Base-by-base conservation (phyloP, 1,140 invertebrate species). In the Melanaphis sacchari region DNA sequence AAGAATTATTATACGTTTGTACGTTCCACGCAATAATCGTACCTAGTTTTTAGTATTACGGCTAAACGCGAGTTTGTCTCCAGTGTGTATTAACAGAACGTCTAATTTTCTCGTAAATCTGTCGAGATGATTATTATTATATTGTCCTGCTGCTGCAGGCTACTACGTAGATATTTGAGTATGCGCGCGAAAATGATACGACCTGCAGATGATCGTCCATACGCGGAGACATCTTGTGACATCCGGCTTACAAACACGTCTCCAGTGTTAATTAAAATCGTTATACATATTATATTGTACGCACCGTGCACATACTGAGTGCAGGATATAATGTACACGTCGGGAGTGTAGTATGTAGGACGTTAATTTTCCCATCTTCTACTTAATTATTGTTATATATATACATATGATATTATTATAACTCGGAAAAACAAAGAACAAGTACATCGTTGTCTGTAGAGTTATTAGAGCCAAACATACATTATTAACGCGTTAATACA, bases 381-480 rank as follows among this genome's bases (percentile, higher is more conserved):
- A 41, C 15, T 91, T 87, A 87, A 87, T 87, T 87, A 46, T 87
- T 87, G 7, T 84, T 87, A 1, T 85, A n/a, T 76, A n/a, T n/a
- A 36, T 6, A 6, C 18, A 18, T n/a, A 76, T 18, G 31, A 76
- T 76, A 76, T 76, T 76, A 76, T 76, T 52, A 52, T 52, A n/a
- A 36, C 38, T 59, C 49, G 89, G 89, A 59, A 90, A 90, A 90
- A 90, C 89, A 66, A 90, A 49, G 49, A 90, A 9, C n/a, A 22
- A 41, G 89, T 59, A 38, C 41, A 90, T 90, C 89, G 89, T 38
- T 40, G 49, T 59, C 31, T 76, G 31, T 54, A 18, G 89, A 59
- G 49, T 90, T 90, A 90, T 90, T 40, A 90, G 89, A 90, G 52
- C 89, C 52, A 90, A 90, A 90, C 89, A 59, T 76, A 15, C 52